These are phyloP conservation scores for Corvus hawaiiensis DNA, from an alignment of 2,113 vertebrate species.

Conservation along the genomic window DNA sequence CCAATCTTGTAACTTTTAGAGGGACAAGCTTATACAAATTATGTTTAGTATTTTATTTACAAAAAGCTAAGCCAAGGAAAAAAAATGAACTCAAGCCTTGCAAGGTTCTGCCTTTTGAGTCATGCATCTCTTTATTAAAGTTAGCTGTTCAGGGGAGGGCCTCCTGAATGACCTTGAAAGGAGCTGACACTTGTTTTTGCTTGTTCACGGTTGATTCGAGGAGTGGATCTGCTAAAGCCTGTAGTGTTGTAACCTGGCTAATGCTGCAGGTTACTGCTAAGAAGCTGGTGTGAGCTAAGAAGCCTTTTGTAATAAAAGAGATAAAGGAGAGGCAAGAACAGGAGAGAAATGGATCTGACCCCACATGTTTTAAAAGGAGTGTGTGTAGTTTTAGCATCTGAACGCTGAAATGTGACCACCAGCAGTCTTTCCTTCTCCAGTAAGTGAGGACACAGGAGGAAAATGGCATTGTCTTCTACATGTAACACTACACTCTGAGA, in stretches of 20 bases:
- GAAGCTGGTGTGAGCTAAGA: background rate
- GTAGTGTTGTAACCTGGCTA: background rate
- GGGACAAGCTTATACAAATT: constrained; percentile 2
- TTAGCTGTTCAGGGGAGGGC: background rate
- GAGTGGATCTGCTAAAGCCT: constrained; percentile 25
- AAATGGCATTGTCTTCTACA: background rate
- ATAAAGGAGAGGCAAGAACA: background rate
- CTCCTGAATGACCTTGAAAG: background rate
- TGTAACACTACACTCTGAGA: accelerated
- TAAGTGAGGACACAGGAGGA: background rate
- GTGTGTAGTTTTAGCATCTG: background rate
- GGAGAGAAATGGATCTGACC: background rate
- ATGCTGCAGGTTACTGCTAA: constrained; percentile 10
- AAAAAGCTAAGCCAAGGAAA: background rate
- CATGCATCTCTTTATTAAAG: constrained; percentile 1
- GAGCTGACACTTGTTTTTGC: constrained; percentile 10
- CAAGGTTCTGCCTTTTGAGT: background rate
- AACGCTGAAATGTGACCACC: background rate
- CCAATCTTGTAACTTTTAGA: constrained; percentile 13
- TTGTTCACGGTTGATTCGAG: constrained; percentile 37
- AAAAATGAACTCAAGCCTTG: background rate
- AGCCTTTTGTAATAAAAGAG: background rate
- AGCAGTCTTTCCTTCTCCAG: background rate
- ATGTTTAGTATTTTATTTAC: constrained; percentile 30
- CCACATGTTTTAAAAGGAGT: background rate